Evolutionary conservation across 2,888 invertebrate genomes (phyloP).

Genomic region (Ormia ochracea): DNA sequence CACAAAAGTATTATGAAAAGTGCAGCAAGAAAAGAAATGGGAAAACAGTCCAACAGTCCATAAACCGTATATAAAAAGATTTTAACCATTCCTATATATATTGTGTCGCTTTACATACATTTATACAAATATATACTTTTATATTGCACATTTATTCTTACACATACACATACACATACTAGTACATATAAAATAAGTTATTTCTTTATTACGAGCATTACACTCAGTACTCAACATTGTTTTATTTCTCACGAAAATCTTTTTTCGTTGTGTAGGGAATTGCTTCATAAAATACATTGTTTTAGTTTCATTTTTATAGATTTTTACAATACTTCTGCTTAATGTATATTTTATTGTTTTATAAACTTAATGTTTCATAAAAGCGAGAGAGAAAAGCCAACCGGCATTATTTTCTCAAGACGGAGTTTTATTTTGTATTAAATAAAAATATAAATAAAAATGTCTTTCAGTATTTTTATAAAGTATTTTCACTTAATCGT

Average conservation of each 20-base stretch:
- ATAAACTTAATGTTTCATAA: slow-evolving; percentile 24
- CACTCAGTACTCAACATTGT: background rate
- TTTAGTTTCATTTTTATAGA: slow-evolving; percentile 26
- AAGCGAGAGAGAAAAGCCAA: background rate
- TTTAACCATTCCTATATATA: no score
- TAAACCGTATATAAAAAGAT: no score
- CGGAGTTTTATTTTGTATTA: background rate
- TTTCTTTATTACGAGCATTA: slow-evolving; percentile 9
- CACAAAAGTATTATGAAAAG: no score
- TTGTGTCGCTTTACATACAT: no score
- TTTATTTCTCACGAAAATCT: background rate
- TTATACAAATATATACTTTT: no score
- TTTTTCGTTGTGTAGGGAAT: slow-evolving; percentile 6
- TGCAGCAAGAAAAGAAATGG: no score
- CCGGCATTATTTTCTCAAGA: background rate
- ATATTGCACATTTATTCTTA: no score
- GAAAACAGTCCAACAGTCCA: no score
- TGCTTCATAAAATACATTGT: slow-evolving; percentile 21
- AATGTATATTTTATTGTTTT: slow-evolving; percentile 55
- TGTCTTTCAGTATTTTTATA: background rate
- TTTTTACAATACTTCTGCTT: slow-evolving; percentile 42
- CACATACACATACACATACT: no score
- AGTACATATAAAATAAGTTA: slow-evolving; percentile 14
- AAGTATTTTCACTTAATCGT: no score
- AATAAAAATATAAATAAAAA: background rate